A percentile compares a stretch with the other conserved stretches of the same genome.
Evolutionary conservation across 2,797 vertebrate genomes (phyloP).

Genomic region (Nasua narica): DNA sequence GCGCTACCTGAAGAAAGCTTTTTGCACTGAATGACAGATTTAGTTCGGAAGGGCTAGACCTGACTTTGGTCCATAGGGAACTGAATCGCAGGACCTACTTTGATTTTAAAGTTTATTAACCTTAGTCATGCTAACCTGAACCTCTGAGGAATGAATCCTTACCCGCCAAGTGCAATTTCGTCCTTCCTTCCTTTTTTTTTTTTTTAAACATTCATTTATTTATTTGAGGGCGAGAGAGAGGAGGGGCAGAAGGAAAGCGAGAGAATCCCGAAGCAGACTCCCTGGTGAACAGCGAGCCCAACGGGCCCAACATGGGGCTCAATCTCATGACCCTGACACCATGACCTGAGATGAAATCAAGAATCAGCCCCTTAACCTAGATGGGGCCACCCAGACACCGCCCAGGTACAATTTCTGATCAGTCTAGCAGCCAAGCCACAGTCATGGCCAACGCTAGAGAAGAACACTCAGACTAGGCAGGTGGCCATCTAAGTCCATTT

Average conservation of each 20-base stretch:
- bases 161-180: neutral
- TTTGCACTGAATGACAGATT: neutral
- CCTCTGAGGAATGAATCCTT: constrained; percentile 8
- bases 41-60: neutral
- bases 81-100: neutral
- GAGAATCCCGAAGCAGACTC: neutral
- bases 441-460: neutral
- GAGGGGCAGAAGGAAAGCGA: neutral
- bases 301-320: neutral
- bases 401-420: constrained; percentile 8
- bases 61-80: constrained; percentile 14
- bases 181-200: neutral
- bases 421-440: neutral
- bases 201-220: neutral
- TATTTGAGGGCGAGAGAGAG: neutral
- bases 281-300: neutral
- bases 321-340: neutral
- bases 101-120: constrained; percentile 46
- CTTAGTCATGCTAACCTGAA: constrained; percentile 3
- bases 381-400: neutral
- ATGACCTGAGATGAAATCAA: neutral
- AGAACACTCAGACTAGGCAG: neutral
- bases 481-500: constrained; percentile 55
- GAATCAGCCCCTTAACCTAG: neutral
- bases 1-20: constrained; percentile 15